These are phyloP conservation scores for Macrobrachium nipponense DNA, from an alignment of 1,140 invertebrate species.

Conservation along the genomic window DNA sequence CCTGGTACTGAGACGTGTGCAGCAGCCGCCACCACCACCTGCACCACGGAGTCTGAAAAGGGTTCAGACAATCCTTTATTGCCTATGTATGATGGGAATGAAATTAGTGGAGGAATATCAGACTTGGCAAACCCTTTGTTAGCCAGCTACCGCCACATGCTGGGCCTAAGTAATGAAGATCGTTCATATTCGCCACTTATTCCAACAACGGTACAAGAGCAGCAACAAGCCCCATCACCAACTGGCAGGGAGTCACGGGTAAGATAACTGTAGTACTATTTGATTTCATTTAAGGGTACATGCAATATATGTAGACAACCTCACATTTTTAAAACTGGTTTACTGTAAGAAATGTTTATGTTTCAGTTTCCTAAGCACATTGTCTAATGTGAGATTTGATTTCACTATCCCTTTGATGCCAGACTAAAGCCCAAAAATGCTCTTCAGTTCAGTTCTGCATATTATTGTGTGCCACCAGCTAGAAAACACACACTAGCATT, in stretches of 20 bases:
- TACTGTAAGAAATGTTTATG: too few relatives aligned
- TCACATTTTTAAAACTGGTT: too few relatives aligned
- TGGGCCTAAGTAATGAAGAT: constrained; percentile 42
- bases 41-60: constrained; percentile 3
- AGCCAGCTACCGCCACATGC: constrained; percentile 56
- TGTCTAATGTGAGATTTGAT: too few relatives aligned
- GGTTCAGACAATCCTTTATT: constrained; percentile 33
- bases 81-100: constrained; percentile 49
- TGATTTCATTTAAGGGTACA: too few relatives aligned
- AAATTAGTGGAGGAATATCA: constrained; percentile 31
- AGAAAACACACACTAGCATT: too few relatives aligned
- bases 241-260: constrained; percentile 48
- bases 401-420: too few relatives aligned
- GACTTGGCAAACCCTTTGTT: constrained; percentile 54
- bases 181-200: constrained; percentile 54
- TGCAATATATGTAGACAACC: too few relatives aligned
- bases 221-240: constrained; percentile 47
- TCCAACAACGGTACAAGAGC: constrained; percentile 59
- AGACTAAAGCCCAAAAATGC: too few relatives aligned
- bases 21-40: not conserved
- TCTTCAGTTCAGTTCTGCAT: too few relatives aligned
- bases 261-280: not conserved
- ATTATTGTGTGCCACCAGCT: too few relatives aligned
- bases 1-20: constrained; percentile 28
- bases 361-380: too few relatives aligned